Evolutionary conservation across 2,113 vertebrate species (phyloP).

Genomic region (Sturnus vulgaris): DNA sequence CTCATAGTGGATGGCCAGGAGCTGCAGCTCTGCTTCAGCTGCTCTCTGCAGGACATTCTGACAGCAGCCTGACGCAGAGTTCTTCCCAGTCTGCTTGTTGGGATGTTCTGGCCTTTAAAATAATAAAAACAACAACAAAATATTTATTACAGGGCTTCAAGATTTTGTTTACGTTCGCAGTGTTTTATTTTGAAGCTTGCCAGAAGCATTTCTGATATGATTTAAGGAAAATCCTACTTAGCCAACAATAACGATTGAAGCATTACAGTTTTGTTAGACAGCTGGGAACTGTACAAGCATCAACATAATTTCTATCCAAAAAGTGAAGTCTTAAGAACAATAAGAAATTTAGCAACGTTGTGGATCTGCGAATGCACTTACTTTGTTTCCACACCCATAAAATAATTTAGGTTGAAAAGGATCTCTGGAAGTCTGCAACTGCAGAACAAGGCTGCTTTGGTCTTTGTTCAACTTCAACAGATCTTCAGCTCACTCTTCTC

Average conservation of each 20-base stretch:
- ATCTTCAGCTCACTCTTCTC: background rate
- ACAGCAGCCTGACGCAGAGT: background rate
- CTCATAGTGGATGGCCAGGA: conserved; percentile 52
- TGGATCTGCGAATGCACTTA: background rate
- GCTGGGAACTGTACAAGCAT: background rate
- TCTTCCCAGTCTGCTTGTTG: background rate
- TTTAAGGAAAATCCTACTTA: background rate
- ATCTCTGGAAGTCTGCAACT: background rate
- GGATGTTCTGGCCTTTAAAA: conserved; percentile 40
- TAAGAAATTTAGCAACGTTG: accelerated
- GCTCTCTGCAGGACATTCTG: conserved; percentile 44
- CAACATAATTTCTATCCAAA: background rate
- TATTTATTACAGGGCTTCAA: background rate
- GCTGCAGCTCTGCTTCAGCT: conserved; percentile 55
- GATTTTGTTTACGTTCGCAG: background rate
- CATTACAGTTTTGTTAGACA: background rate
- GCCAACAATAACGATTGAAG: accelerated
- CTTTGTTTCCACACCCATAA: background rate
- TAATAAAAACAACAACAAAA: background rate
- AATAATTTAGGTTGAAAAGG: background rate
- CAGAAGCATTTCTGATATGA: background rate
- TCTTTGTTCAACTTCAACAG: background rate
- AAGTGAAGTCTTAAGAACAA: background rate
- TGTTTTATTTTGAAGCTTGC: background rate
- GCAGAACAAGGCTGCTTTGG: background rate